A percentile compares a stretch with the other conserved stretches of the same genome.
Conservation (phyloP, 2,797 vertebrate species). For the Mus spretus region DNA sequence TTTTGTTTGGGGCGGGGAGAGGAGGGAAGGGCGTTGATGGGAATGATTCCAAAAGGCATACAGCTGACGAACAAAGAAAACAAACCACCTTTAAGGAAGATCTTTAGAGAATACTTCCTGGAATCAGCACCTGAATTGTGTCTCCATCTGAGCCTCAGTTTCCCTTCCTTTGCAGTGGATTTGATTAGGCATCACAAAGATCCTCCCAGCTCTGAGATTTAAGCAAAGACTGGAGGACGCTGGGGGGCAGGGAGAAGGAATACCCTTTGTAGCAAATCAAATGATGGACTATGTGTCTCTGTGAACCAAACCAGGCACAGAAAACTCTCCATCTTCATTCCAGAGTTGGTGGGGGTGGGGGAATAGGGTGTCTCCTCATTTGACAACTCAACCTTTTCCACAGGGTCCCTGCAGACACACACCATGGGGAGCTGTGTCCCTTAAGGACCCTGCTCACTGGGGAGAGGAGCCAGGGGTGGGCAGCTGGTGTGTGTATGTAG, state of each 20-base stretch:
- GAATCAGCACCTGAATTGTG: background rate
- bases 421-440: constrained; percentile 51
- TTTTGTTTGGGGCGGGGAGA: background rate
- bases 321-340: constrained; percentile 85
- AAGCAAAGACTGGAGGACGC: constrained; percentile 71
- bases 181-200: constrained; percentile 59
- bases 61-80: constrained; percentile 35
- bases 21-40: background rate
- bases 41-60: background rate
- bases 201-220: constrained; percentile 62
- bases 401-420: constrained; percentile 50
- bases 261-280: constrained; percentile 83
- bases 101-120: background rate
- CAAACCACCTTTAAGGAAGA: background rate
- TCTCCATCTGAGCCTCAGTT: constrained; percentile 70
- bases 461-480: constrained; percentile 35
- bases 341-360: constrained; percentile 77
- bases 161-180: constrained; percentile 57
- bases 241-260: constrained; percentile 79
- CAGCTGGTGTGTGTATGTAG: background rate
- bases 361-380: constrained; percentile 71
- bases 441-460: constrained; percentile 61
- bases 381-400: constrained; percentile 80
- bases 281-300: constrained; percentile 84
- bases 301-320: constrained; percentile 85